Base-by-base conservation (phyloP, 2,113 vertebrate species). In the Chaetorhynchus papuensis region DNA sequence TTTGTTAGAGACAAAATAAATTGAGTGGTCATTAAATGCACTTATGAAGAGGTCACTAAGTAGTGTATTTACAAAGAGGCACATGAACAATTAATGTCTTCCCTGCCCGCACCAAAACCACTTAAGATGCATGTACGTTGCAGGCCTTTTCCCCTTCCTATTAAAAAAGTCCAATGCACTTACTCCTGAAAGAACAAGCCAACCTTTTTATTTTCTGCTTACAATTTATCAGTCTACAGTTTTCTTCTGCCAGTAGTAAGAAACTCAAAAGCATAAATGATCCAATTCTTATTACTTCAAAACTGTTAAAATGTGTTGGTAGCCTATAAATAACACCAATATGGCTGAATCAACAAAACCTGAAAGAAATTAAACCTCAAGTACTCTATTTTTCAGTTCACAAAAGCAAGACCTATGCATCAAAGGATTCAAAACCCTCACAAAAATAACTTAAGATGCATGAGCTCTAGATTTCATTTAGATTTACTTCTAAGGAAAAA, bases 241-340 rank as follows among this genome's bases (percentile, higher is more conserved):
- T 94, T 96, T 93, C 65, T 69, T 90, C 31, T 89, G 61, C 54
- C 85, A 92, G 13, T 33, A 94, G 44, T 76, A 91, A 92, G 68
- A 88, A 85, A 95, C 53, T 65, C 84, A 52, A 94, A 74, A 94
- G 23, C 7, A 1, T 56, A 95, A 74, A 7, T 39, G 37, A 60
- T 83, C 80, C 71, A 89, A 78, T 72, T 91, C 52, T 92, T 86
- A 61, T 21, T 89, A 87, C 21, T 80, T 75, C 71, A 74, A 83
- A 61, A 45, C 33, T 26, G 14, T 74, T 89, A 91, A 95, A 70
- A 83, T 28, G 56, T 41, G 37, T 65, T 82, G 66, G 64, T 84
- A 78, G 83, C 31, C 49, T 92, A 63, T 56, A 70, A 90, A 84
- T 75, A 78, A 96, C 89, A 89, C 13, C 60, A 91, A 52, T 41